Base-by-base conservation (phyloP, 2,797 vertebrate species). In the Danio albolineatus region DNA sequence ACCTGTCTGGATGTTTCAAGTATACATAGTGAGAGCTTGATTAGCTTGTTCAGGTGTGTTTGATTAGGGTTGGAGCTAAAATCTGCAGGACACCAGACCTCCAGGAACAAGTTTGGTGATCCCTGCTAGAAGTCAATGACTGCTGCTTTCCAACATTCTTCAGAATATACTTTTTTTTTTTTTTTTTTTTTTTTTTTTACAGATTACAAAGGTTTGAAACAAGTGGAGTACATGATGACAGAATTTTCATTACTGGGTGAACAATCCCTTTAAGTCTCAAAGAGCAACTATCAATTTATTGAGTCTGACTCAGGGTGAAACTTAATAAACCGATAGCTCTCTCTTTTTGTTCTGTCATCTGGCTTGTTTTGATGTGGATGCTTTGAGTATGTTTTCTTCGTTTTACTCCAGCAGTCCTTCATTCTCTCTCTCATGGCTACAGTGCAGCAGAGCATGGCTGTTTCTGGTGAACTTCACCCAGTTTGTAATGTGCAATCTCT, bases 401-500 rank as follows among this genome's bases (percentile, higher is more conserved):
- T 60, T 80, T 66, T 44, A 44, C 48, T 54, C 13, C 75, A 41
- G 6, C 8, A 38, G 53, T 66, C 57, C 21, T 48, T 6, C 16
- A 17, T 61, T 57, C 10, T 66, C 77, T 54, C 17, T 75, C 71
- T 67, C 64, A 21, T 51, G 62, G 51, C 46, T 51, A 62, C 17
- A 70, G 54, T 21, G 56, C 36, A 81, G 54, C 65, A 48, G 36
- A 75, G 62, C 36, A 21, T 59, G 64, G 64, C 66, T 65, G 38
- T 19, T 60, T 44, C 48, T 71, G 54, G 6, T 76, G 59, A 67
- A 64, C 16, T 64, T 46, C 38, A 75, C 28, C 70, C 69, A 44
- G 36, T 64, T 46, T 62, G 57, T 21, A 38, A n/a, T 39, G 56
- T 71, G 73, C 69, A 76, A 76, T 46, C 69, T 76, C 66, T 81